phyloP scores from a whole-genome alignment of 2,888 invertebrate species.

The Phania funesta region DNA sequence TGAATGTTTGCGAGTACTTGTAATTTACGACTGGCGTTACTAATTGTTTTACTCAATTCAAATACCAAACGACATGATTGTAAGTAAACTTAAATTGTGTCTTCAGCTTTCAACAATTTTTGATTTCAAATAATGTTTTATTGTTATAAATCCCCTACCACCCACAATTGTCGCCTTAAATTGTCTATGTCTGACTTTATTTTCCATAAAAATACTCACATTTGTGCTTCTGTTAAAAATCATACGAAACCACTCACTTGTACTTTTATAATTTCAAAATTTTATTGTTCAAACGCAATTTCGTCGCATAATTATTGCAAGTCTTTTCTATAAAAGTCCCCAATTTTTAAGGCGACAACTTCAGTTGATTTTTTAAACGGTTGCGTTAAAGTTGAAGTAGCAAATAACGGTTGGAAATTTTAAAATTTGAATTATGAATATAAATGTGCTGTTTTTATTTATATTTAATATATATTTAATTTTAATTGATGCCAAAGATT shows the following conservation, averaged over 20 bases:
- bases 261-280: constrained; percentile 48
- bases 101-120: constrained; percentile 26
- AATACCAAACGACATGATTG: constrained; percentile 41
- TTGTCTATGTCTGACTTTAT: constrained; percentile 74
- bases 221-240: not conserved
- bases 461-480: constrained; percentile 12
- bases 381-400: not conserved
- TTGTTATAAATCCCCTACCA: constrained; percentile 3
- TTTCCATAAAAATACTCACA: not conserved
- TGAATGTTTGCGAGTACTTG: not conserved
- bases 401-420: not conserved
- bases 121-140: not conserved
- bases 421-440: not conserved
- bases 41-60: constrained; percentile 71
- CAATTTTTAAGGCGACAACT: constrained; percentile 65
- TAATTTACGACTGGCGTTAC: constrained; percentile 71
- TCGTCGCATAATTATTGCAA: constrained; percentile 2
- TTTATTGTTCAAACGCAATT: not conserved
- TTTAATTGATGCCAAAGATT: constrained; percentile 37
- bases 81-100: constrained; percentile 15
- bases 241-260: not conserved
- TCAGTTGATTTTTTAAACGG: constrained; percentile 70
- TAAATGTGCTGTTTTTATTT: not conserved
- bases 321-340: constrained; percentile 72
- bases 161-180: constrained; percentile 72